Evolutionary conservation across 2,113 vertebrate genomes (phyloP).

Genomic region (Rutilus rutilus): DNA sequence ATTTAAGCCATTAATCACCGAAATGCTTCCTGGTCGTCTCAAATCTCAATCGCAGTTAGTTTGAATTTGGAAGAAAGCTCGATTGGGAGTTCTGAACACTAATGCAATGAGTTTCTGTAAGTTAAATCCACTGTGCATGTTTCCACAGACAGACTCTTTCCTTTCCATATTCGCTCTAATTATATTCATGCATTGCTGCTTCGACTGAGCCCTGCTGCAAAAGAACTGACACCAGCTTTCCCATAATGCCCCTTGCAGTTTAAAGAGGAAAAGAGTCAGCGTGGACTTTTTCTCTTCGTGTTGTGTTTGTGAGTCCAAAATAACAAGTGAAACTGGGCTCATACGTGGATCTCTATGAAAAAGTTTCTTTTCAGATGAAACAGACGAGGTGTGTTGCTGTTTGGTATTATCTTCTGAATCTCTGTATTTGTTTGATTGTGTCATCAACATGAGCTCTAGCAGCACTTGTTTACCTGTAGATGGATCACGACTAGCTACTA

Average conservation of each 20-base stretch:
- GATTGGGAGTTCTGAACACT: not conserved
- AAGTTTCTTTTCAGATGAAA: not conserved
- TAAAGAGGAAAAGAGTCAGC: not conserved
- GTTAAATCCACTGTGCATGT: not conserved
- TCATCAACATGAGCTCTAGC: not conserved
- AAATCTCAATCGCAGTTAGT: not conserved
- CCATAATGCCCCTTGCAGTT: conserved; percentile 23
- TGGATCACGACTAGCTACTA: no score
- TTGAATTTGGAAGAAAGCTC: not conserved
- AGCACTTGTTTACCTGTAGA: no score
- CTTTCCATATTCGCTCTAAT: conserved; percentile 52
- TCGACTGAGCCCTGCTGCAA: conserved; percentile 26
- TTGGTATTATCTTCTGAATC: not conserved
- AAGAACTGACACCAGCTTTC: conserved; percentile 34
- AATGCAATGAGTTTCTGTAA: conserved; percentile 7
- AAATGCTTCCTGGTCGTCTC: not conserved
- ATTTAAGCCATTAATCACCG: no score
- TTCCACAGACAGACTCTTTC: conserved; percentile 26
- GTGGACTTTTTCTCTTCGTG: not conserved
- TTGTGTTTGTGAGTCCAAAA: not conserved
- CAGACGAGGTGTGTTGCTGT: not conserved
- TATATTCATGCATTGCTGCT: conserved; percentile 61
- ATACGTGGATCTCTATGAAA: not conserved
- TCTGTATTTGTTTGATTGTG: no score
- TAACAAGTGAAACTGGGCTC: not conserved